Base-by-base conservation (phyloP, 2,888 invertebrate genomes). In the Euclidia mi region DNA sequence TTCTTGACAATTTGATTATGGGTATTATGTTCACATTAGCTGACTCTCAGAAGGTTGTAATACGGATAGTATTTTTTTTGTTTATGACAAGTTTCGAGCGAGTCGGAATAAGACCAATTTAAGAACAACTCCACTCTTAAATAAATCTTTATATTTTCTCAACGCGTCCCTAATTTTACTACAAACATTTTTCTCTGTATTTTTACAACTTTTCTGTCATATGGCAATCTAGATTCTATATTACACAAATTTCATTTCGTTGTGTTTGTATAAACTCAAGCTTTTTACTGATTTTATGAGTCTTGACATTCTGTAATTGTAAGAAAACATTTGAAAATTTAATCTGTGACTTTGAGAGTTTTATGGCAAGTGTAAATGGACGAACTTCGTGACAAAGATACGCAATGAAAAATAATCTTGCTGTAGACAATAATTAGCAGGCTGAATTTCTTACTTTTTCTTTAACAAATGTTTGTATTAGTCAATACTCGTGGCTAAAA, bases 371-470 rank as follows among this genome's bases (percentile, higher is more conserved):
- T 51, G 56, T 58, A 34, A 67, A 60, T 61, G 56, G 44, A 41
- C 20, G 14, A 71, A 71, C 47, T 71, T 71, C 48, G 55, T 65
- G 28, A 58, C 49, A 20, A 45, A 62, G 65, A 40, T 50, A 44
- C 11, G 53, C 56, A 41, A 56, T 71, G 61, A 58, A 62, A 68
- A 68, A 65, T 65, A 47, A 71, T 59, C 47, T 45, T 37, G 45
- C 28, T 59, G 37, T 59, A 17, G 50, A 48, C 56, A 57, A 41
- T 56, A 64, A 63, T 56, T 55, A 62, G 41, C 46, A 41, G 34
- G 17, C 61, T 56, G 15, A 1, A 10, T 11, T 17, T 37, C 11
- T 32, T 31, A 31, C 31, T 11, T 32, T 32, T 32, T 32, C 4
- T 32, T 32, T 32, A 11, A 11, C 3, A 32, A 4, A 2, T 32